Conservation (phyloP, 2,888 invertebrate genomes). For the Lathronympha strigana region DNA sequence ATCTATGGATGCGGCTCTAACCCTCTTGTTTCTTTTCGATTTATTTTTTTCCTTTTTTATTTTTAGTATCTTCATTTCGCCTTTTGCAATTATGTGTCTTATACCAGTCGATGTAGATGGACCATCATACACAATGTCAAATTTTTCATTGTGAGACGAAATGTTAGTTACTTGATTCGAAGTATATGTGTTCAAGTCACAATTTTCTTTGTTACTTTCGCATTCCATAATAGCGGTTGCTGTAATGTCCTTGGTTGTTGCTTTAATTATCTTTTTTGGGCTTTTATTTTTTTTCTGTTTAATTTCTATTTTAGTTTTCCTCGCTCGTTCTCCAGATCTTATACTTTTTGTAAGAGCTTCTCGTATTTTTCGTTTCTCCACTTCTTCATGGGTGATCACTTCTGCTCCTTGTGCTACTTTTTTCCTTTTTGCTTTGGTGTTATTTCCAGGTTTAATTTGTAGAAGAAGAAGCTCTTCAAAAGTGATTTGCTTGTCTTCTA, state of each 20-base stretch:
- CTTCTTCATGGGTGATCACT: conserved; percentile 47
- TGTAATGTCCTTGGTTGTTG: too few relatives aligned
- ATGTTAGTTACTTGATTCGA: too few relatives aligned
- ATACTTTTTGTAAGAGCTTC: conserved; percentile 44
- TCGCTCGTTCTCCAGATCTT: too few relatives aligned
- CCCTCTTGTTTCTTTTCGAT: conserved; percentile 4
- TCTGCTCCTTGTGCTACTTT: conserved; percentile 47
- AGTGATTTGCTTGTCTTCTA: conserved; percentile 19
- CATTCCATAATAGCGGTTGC: too few relatives aligned
- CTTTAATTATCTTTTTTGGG: background rate
- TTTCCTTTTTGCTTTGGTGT: conserved; percentile 39
- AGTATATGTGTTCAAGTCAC: too few relatives aligned
- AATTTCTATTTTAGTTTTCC: too few relatives aligned
- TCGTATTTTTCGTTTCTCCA: conserved; percentile 42
- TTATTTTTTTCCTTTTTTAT: background rate
- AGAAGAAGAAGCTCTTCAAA: conserved; percentile 47
- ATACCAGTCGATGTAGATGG: conserved; percentile 8
- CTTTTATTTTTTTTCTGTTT: too few relatives aligned
- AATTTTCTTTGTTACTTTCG: too few relatives aligned
- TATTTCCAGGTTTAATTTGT: conserved; percentile 45
- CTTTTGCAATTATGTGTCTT: background rate
- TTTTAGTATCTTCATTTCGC: background rate
- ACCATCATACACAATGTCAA: background rate
- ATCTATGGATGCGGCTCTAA: background rate
- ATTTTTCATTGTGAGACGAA: too few relatives aligned